Conservation (phyloP, 2,888 invertebrate species). For the Camptogramma bilineatum region DNA sequence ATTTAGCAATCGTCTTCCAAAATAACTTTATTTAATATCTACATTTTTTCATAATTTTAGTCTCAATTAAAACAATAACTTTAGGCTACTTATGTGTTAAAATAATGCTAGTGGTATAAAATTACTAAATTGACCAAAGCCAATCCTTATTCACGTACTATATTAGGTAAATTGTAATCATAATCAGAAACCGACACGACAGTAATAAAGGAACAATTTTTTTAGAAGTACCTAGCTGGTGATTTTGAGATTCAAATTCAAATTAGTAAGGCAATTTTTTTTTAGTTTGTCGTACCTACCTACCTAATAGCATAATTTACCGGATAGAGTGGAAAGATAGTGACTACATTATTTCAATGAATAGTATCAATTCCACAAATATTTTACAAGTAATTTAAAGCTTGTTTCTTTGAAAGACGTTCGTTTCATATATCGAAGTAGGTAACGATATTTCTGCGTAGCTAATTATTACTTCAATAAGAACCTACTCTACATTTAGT, state of each 20-base stretch:
- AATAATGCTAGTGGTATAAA: not conserved
- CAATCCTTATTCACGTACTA: conserved; percentile 7
- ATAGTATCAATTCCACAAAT: conserved; percentile 3
- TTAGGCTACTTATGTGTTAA: not conserved
- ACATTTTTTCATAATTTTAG: not conserved
- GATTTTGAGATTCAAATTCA: not conserved
- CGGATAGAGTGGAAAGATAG: not conserved
- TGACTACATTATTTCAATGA: not conserved
- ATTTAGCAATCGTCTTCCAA: not conserved
- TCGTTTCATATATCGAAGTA: conserved; percentile 33
- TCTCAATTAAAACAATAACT: not conserved
- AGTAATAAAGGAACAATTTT: not conserved
- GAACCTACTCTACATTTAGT: conserved; percentile 39
- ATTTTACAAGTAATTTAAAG: conserved; percentile 28
- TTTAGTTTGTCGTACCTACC: not conserved
- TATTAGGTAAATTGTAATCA: conserved; percentile 2
- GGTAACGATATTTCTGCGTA: conserved; percentile 28
- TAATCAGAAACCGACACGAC: not conserved
- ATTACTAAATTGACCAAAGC: conserved; percentile 1
- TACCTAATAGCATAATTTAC: no score
- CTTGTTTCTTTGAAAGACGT: conserved; percentile 25
- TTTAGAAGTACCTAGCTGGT: not conserved
- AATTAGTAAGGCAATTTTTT: no score
- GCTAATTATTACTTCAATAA: conserved; percentile 33
- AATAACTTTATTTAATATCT: not conserved